Evolutionary conservation across 1,140 invertebrate genomes (phyloP).

Genomic region (Gonatopus flavifemur): DNA sequence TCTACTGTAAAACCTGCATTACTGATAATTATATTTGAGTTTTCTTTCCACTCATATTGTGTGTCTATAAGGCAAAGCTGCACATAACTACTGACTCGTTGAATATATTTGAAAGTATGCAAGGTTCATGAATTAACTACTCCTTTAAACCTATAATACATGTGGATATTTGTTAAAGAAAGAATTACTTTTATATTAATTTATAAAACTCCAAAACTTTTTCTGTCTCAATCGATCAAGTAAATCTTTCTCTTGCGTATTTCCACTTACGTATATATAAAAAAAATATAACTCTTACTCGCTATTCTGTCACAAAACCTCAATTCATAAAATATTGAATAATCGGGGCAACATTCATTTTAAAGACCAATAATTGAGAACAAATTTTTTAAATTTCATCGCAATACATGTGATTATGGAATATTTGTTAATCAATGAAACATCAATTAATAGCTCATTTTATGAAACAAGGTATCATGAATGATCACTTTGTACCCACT

Average conservation of each 20-base stretch:
- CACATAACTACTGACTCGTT: conserved; percentile 41
- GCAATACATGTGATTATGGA: conserved; percentile 21
- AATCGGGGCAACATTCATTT: not conserved
- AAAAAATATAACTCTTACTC: too few species aligned
- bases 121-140: conserved; percentile 43
- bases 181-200: too few species aligned
- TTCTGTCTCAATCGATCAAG: too few species aligned
- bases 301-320: conserved; percentile 21
- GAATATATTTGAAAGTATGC: conserved; percentile 37
- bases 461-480: conserved; percentile 20
- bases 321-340: conserved; percentile 17
- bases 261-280: too few species aligned
- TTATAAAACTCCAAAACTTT: too few species aligned
- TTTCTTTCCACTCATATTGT: too few species aligned
- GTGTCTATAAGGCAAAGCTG: conserved; percentile 49
- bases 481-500: conserved; percentile 31
- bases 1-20: conserved; percentile 1
- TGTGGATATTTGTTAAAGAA: too few species aligned
- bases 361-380: too few species aligned
- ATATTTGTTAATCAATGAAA: not conserved
- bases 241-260: too few species aligned
- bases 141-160: conserved; percentile 28
- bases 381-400: too few species aligned
- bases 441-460: conserved; percentile 5
- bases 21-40: too few species aligned